A percentile compares a stretch with the other conserved stretches of the same genome.
Conservation (phyloP, 2,797 vertebrate genomes). For the Cygnus olor region DNA sequence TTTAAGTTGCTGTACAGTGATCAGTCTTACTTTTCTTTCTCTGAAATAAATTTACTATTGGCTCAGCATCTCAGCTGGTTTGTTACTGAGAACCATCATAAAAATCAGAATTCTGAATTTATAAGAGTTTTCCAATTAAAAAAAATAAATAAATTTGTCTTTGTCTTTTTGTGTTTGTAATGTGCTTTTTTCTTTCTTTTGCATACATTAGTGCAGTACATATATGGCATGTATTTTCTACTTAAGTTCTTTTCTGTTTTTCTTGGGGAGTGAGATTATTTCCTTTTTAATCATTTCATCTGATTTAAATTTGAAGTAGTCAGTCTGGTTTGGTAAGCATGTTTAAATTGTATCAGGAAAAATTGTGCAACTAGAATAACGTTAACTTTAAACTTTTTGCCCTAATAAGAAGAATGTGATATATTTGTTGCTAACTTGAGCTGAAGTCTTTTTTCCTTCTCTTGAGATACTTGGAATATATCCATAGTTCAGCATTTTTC, state of each 20-base stretch:
- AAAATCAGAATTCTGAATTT: background rate
- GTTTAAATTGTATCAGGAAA: slow-evolving; percentile 17
- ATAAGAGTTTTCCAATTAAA: background rate
- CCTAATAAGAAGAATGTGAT: slow-evolving; percentile 10
- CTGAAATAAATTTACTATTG: slow-evolving; percentile 26
- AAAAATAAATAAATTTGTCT: background rate
- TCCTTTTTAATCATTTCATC: slow-evolving; percentile 12
- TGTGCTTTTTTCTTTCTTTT: background rate
- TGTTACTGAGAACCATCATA: background rate
- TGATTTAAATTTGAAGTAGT: slow-evolving; percentile 62
- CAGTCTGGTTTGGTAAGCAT: slow-evolving; percentile 8
- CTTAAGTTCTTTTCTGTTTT: background rate
- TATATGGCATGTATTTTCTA: background rate
- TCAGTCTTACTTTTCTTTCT: background rate
- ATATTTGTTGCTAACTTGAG: background rate
- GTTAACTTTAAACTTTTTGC: background rate
- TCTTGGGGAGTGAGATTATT: background rate
- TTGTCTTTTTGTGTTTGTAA: background rate
- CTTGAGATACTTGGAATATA: slow-evolving; percentile 21
- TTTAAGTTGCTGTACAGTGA: background rate
- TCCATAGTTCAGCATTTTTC: background rate
- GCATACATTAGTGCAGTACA: background rate
- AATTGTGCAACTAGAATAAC: slow-evolving; percentile 36
- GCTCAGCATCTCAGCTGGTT: background rate
- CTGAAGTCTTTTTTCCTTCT: slow-evolving; percentile 35